Percentiles rank a stretch among this genome's conserved stretches.
Conservation (phyloP, 2,113 vertebrate genomes). For the Zingel zingel region DNA sequence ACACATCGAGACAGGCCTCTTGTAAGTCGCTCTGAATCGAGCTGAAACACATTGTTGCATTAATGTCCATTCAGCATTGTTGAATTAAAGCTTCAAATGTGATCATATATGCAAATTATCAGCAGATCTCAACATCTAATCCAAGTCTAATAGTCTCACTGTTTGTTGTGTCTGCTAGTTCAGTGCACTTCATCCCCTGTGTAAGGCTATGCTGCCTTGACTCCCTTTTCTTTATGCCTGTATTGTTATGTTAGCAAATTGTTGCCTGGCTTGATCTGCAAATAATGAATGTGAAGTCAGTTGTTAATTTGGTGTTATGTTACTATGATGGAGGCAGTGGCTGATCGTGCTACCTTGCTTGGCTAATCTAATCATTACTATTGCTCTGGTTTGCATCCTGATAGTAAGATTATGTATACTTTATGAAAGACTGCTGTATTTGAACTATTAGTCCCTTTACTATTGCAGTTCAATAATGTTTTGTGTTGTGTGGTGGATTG, state of each 20-base stretch:
- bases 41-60: neutral
- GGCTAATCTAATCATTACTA: conserved; percentile 38
- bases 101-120: neutral
- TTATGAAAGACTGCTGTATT: conserved; percentile 12
- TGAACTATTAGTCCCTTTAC: neutral
- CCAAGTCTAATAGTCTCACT: neutral
- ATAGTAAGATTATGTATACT: neutral
- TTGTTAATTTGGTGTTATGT: conserved; percentile 19
- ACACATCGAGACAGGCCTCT: conserved; percentile 94
- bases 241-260: conserved; percentile 7
- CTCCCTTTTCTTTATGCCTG: conserved; percentile 18
- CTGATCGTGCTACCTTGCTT: conserved; percentile 54
- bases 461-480: neutral
- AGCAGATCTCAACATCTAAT: neutral
- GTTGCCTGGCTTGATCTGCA: conserved; percentile 41
- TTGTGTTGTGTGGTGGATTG: conserved; percentile 10
- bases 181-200: conserved; percentile 2
- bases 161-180: conserved; percentile 55
- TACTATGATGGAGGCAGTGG: conserved; percentile 18
- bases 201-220: conserved; percentile 47
- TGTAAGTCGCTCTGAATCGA: conserved; percentile 83
- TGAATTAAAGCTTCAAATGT: conserved; percentile 12
- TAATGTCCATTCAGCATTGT: conserved; percentile 2
- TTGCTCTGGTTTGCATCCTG: conserved; percentile 31
- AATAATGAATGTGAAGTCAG: conserved; percentile 31